Base-by-base conservation (phyloP, 2,888 invertebrate genomes). In the Hyposoter dolosus region DNA sequence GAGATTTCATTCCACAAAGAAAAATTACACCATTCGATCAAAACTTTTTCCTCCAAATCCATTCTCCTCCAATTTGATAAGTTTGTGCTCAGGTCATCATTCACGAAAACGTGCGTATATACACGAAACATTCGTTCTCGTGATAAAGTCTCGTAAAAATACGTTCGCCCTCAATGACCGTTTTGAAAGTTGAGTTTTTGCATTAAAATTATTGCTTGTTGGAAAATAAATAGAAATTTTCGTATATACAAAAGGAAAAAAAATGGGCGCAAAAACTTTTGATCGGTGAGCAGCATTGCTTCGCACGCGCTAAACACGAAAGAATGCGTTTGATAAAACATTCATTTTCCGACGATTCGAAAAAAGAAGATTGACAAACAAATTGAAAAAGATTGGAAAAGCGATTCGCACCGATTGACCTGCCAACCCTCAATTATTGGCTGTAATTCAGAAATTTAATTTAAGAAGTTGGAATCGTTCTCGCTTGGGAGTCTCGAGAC, bases 371-470 rank as follows among this genome's bases (percentile, higher is more conserved):
- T 28, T 9, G 9, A 5, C 4, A 35, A 63, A 63, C 35, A 23
- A n/a, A 10, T 50, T 17, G 15, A 56, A 10, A 60, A 60, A 45
- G 68, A 60, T 53, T 45, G 72, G 40, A 45, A 47, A 47, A 76
- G 45, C 23, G 32, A 47, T 10, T 65, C 19, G 40, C 69, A 63
- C 69, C 35, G 71, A 43, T 72, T 65, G 69, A 72, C 72, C 77
- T 87, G 83, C 84, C 74, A 76, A 74, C 69, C 75, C 85, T 40
- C 40, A 71, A 86, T 87, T 84, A 89, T 89, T 87, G 87, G 85
- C 84, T 76, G 87, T 88, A 88, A 90, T 91, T 90, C 89, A 87
- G 89, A 89, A 90, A 91, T 90, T 90, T 90, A 90, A 91, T 90
- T 90, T 89, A 88, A 90, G 88, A 91, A 91, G 88, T 90, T 90